Conservation (phyloP, 2,113 vertebrate genomes). For the Ctenodactylus gundi region DNA sequence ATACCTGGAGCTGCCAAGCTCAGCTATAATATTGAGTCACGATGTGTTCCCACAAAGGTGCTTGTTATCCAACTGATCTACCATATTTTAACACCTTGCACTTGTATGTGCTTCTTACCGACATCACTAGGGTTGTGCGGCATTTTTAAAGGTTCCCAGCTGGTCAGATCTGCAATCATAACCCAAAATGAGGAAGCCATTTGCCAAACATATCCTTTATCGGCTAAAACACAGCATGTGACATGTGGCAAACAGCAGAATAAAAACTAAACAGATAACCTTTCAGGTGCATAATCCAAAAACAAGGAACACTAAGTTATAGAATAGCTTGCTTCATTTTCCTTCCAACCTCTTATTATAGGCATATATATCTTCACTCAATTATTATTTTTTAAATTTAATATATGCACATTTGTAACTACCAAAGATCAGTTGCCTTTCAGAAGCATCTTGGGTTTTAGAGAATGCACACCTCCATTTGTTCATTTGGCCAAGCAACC, state of each 20-base stretch:
- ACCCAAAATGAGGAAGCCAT: conserved; percentile 27
- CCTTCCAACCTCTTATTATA: neutral
- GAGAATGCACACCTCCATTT: neutral
- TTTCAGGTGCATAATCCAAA: neutral
- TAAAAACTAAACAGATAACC: conserved; percentile 2
- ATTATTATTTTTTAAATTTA: too few species aligned
- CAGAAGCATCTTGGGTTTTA: neutral
- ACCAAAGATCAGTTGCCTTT: neutral
- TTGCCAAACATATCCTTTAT: neutral
- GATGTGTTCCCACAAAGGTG: conserved; percentile 8
- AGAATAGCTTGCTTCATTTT: neutral
- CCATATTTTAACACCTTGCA: conserved; percentile 5
- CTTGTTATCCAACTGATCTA: conserved; percentile 39
- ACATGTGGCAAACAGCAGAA: neutral
- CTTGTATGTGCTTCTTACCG: conserved; percentile 18
- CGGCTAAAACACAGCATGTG: conserved; percentile 3
- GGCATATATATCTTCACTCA: neutral
- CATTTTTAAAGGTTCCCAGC: conserved; percentile 28
- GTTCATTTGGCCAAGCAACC: neutral
- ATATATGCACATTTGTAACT: neutral
- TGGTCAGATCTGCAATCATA: neutral
- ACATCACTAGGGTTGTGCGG: neutral
- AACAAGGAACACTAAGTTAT: neutral
- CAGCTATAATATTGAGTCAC: neutral
- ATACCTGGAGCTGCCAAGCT: conserved; percentile 17